Evolutionary conservation across 2,888 invertebrate species (phyloP), one percentile per base, ranked within the genome.

Genomic region (Melanchra persicariae): DNA sequence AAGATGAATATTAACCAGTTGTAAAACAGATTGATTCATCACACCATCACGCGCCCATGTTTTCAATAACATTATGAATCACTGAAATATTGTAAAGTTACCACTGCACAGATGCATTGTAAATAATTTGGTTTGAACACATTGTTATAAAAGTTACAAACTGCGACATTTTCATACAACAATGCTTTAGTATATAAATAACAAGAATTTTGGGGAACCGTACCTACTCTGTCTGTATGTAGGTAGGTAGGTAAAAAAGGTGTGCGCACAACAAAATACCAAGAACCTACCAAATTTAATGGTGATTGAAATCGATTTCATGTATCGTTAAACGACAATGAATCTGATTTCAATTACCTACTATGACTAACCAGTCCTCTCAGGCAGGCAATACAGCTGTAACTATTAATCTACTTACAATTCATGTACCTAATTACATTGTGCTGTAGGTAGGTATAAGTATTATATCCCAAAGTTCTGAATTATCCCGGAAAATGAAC

Each of bases 41-140:
- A 43, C 17, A n/a, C 37, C 52, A 61, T 69, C 63, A 61, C 22
- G 30, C 45, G 49, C 26, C 30, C 49, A 40, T 69, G 40, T 59
- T 69, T 62, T 58, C 45, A 69, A 78, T 47, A 65, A 81, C 54
- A 76, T 62, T 47, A n/a, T 57, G 63, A 62, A 58, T 80, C 57
- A 78, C 45, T 69, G 26, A 55, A 75, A 54, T 74, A 49, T 58
- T 57, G 60, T 51, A 78, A 70, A 70, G 45, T 51, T 47, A 24
- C 22, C 55, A 47, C 47, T 55, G 37, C 55, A 47, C 47, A 64
- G 37, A 15, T 15, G 34, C 10, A 34, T 40, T 64, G n/a, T 65
- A 26, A 63, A 71, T 30, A n/a, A 47, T 40, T 30, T 64, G 7
- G 12, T 2, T 75, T 51, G 3, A 37, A 55, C 34, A 37, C 22